Percentiles rank a stretch among this genome's conserved stretches.
phyloP scores from a whole-genome alignment of 2,888 invertebrate species.

The Ophion slaviceki region DNA sequence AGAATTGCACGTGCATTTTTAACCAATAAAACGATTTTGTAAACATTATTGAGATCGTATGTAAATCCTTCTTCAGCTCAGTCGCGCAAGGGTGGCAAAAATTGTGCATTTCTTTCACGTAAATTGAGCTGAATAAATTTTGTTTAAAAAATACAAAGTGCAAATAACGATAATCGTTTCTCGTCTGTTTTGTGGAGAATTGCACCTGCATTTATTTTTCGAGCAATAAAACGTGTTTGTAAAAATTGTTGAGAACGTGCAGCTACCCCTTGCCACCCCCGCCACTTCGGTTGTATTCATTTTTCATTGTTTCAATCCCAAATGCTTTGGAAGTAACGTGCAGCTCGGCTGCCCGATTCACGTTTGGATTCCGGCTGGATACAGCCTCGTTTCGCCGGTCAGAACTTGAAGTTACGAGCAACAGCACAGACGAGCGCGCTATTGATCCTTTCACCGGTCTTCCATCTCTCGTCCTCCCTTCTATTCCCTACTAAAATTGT shows the following conservation, averaged over 20 bases:
- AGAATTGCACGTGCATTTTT: background rate
- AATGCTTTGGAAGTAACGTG: constrained; percentile 38
- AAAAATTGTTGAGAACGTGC: background rate
- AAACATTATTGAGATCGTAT: background rate
- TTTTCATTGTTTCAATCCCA: constrained; percentile 37
- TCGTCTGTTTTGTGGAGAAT: no score
- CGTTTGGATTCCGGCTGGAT: constrained; percentile 28
- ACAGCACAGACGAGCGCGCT: constrained; percentile 28
- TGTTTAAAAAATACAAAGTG: no score
- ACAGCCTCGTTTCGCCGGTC: constrained; percentile 42
- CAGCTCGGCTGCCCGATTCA: constrained; percentile 34
- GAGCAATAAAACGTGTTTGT: no score
- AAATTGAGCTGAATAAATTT: no score
- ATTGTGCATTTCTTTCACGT: no score
- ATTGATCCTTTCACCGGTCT: constrained; percentile 55
- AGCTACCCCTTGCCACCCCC: background rate
- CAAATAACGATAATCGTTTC: no score
- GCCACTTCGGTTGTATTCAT: constrained; percentile 27
- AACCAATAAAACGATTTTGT: no score
- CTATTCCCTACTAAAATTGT: constrained; percentile 47
- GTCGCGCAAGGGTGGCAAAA: no score
- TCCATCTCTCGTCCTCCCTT: constrained; percentile 33
- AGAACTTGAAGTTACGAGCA: constrained; percentile 43
- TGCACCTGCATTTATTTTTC: background rate
- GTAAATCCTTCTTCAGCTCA: no score